A percentile compares a stretch with the other conserved stretches of the same genome.
These are phyloP conservation scores for Chionomys nivalis DNA, from an alignment of 2,113 vertebrate genomes.

Conservation along the genomic window DNA sequence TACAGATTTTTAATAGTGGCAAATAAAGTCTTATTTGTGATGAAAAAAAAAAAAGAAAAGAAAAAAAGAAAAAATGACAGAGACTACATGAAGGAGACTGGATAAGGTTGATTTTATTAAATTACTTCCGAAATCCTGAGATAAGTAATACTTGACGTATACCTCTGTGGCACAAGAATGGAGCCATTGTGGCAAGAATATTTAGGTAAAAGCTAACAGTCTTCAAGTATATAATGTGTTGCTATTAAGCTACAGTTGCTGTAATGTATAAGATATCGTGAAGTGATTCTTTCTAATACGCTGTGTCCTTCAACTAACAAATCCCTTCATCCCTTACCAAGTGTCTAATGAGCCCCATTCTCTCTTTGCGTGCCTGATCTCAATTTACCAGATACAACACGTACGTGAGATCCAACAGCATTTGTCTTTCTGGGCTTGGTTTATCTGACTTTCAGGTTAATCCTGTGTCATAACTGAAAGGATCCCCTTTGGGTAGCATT, in stretches of 20 bases:
- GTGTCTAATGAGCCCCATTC: not conserved
- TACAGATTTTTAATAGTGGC: too few species aligned
- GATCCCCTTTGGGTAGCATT: not conserved
- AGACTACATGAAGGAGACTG: not conserved
- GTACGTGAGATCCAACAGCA: not conserved
- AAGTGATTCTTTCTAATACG: not conserved
- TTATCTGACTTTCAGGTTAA: not conserved
- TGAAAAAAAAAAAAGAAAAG: too few species aligned
- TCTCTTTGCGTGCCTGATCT: not conserved
- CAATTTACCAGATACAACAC: not conserved
- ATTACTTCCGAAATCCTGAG: not conserved
- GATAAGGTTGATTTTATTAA: not conserved
- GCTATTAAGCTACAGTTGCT: not conserved
- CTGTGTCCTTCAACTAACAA: not conserved
- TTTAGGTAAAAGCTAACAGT: not conserved
- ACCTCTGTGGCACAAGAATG: not conserved
- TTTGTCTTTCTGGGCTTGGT: not conserved
- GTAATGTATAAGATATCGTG: not conserved
- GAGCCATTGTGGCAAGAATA: slow-evolving; percentile 1
- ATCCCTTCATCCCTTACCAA: not conserved
- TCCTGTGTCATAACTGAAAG: not conserved
- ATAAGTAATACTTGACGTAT: not conserved
- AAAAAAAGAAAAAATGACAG: too few species aligned
- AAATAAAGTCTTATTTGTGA: too few species aligned
- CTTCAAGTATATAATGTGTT: not conserved